These are phyloP conservation scores for Apocheima hispidaria DNA, from an alignment of 2,888 invertebrate species.

Conservation along the genomic window DNA sequence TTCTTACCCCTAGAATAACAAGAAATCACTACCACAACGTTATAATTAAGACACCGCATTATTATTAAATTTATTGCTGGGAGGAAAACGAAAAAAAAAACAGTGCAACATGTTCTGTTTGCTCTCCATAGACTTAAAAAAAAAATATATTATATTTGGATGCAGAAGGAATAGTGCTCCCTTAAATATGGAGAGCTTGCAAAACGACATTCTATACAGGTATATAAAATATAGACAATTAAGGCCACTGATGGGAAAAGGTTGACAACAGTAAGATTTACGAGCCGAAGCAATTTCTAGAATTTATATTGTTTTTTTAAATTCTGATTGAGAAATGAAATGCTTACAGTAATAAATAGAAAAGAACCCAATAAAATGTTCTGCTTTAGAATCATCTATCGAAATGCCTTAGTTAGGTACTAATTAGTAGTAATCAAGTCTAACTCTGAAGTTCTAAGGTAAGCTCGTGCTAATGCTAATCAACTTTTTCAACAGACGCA, in stretches of 20 bases:
- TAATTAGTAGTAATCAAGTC: neutral
- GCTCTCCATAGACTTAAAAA: too few species aligned
- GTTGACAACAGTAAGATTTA: too few species aligned
- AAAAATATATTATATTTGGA: neutral
- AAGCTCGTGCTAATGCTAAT: too few species aligned
- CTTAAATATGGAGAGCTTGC: neutral
- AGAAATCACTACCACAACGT: conserved; percentile 63
- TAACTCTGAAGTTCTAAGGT: neutral
- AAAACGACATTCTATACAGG: neutral
- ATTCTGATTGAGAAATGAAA: too few species aligned
- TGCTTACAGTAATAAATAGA: neutral
- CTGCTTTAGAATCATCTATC: neutral
- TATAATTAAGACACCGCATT: conserved; percentile 72
- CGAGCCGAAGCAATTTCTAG: too few species aligned
- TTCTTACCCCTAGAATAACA: conserved; percentile 22
- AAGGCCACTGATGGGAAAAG: conserved; percentile 23
- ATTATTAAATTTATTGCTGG: conserved; percentile 68
- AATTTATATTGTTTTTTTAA: too few species aligned
- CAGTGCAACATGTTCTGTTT: neutral
- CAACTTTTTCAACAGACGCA: too few species aligned
- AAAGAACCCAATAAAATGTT: neutral
- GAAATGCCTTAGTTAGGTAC: neutral
- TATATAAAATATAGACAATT: conserved; percentile 1
- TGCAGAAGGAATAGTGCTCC: neutral
- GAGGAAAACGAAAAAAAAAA: conserved; percentile 30